phyloP scores from a whole-genome alignment of 2,113 vertebrate genomes.

The Sakesphorus luctuosus region DNA sequence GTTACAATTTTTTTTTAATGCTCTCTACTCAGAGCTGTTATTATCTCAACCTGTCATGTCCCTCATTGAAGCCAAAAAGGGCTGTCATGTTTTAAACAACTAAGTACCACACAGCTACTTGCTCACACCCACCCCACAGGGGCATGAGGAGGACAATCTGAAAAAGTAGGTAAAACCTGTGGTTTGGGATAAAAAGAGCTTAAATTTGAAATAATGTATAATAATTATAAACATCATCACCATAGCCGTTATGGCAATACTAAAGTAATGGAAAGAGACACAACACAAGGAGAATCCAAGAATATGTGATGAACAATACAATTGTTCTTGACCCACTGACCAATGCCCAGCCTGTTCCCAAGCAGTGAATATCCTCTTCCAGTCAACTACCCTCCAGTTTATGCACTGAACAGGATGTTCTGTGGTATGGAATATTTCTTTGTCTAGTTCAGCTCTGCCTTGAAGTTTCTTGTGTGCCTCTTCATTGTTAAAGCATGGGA shows the following conservation, averaged over 20 bases:
- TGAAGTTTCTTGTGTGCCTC: not conserved
- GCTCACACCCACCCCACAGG: not conserved
- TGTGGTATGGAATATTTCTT: not conserved
- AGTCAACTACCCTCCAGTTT: too few species aligned
- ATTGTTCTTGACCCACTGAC: not conserved
- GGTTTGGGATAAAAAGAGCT: not conserved
- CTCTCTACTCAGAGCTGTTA: not conserved
- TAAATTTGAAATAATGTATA: not conserved
- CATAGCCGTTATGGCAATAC: not conserved
- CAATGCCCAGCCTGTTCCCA: accelerated
- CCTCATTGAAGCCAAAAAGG: not conserved
- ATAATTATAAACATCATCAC: not conserved
- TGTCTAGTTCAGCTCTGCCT: not conserved
- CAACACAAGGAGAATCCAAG: not conserved
- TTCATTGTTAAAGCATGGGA: not conserved
- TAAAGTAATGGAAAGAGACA: not conserved
- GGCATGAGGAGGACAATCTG: not conserved
- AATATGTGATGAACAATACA: not conserved
- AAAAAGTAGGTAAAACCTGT: not conserved
- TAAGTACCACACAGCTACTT: not conserved
- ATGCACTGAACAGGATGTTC: not conserved
- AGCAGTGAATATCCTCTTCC: not conserved
- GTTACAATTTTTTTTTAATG: not conserved
- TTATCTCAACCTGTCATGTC: not conserved
- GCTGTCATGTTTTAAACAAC: not conserved